Conservation (phyloP, 1,140 invertebrate species). For the Drosophila asahinai region DNA sequence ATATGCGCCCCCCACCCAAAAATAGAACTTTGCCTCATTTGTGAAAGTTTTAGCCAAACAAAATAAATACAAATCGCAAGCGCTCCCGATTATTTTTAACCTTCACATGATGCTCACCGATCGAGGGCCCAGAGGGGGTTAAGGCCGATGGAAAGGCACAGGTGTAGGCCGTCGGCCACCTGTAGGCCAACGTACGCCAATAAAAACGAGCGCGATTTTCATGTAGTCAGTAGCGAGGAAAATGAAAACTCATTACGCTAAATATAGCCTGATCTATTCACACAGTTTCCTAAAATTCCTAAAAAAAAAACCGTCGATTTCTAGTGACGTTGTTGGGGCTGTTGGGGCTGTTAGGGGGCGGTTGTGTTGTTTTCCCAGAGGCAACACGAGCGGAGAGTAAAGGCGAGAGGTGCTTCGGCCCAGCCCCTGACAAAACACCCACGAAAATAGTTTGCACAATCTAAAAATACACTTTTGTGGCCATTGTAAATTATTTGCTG, state of each 20-base stretch:
- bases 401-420: constrained; percentile 30
- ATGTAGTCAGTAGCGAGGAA: constrained; percentile 34
- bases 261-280: constrained; percentile 65
- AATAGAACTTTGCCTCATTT: constrained; percentile 83
- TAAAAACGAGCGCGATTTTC: constrained; percentile 36
- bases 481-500: constrained; percentile 52
- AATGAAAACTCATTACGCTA: constrained; percentile 77
- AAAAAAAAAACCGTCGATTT: constrained; percentile 29
- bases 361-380: constrained; percentile 50
- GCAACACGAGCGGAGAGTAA: constrained; percentile 15
- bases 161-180: constrained; percentile 47
- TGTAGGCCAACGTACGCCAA: constrained; percentile 62
- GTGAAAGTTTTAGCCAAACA: constrained; percentile 72
- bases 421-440: constrained; percentile 65
- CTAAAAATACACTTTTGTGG: constrained; percentile 52
- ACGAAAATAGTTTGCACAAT: constrained; percentile 48
- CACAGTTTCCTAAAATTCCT: constrained; percentile 32
- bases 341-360: neutral
- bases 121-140: neutral
- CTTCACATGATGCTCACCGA: constrained; percentile 59
- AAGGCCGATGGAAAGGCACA: constrained; percentile 9
- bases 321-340: constrained; percentile 16
- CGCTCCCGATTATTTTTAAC: constrained; percentile 70
- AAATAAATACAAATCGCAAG: constrained; percentile 58
- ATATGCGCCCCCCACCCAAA: constrained; percentile 42